Conservation (phyloP, 2,113 vertebrate genomes). For the Onychostoma macrolepis region DNA sequence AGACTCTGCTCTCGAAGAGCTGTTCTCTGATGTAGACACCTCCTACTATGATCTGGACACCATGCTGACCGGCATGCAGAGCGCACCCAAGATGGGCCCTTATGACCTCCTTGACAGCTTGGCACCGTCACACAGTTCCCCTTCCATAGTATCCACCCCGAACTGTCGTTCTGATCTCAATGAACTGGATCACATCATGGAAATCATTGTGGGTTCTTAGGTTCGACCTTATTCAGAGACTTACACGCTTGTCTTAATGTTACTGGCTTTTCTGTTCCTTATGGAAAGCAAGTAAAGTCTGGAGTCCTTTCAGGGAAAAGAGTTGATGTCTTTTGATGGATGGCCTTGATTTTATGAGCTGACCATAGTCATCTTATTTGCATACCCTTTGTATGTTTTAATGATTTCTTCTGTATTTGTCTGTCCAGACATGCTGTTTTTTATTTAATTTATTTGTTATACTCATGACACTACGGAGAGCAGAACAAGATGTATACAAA, state of each 20-base stretch:
- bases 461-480: conserved; percentile 61
- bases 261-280: conserved; percentile 48
- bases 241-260: conserved; percentile 27
- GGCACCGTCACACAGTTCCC: conserved; percentile 73
- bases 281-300: conserved; percentile 55
- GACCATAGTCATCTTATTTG: conserved; percentile 53
- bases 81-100: conserved; percentile 82
- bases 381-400: conserved; percentile 54
- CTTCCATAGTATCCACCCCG: conserved; percentile 78
- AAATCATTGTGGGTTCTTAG: conserved; percentile 95
- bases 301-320: conserved; percentile 54
- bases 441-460: conserved; percentile 59
- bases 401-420: conserved; percentile 42
- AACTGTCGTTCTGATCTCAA: conserved; percentile 92
- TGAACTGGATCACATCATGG: conserved; percentile 96
- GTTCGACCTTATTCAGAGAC: conserved; percentile 13
- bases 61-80: conserved; percentile 92
- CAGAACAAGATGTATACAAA: conserved; percentile 59
- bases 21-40: conserved; percentile 91
- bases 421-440: conserved; percentile 45
- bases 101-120: conserved; percentile 88
- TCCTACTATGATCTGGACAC: conserved; percentile 94
- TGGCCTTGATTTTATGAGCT: conserved; percentile 56
- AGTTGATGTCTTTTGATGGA: conserved; percentile 48
- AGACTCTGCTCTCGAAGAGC: conserved; percentile 84